Base-by-base conservation (phyloP, 2,797 vertebrate species). In the Cossypha heuglini region DNA sequence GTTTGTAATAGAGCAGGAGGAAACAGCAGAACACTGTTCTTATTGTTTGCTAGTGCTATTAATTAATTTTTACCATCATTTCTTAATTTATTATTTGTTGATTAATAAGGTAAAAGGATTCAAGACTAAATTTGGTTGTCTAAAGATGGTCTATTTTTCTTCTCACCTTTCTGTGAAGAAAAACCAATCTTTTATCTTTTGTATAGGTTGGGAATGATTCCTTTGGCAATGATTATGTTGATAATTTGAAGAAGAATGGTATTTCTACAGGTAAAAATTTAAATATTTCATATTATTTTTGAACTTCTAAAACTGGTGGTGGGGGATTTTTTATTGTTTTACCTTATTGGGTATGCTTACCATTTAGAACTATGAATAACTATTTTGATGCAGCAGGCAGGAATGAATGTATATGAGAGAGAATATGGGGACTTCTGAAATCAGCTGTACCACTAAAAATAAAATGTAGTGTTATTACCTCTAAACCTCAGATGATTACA, bases 201-300 rank as follows among this genome's bases (percentile, higher is more conserved):
- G 84, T 97, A 79, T 97, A 99, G 99, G 98, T 99, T 97, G 99
- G 99, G 80, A 99, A 98, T 93, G 99, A 99, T 97, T 98, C 99
- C 96, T 99, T 99, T 98, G 99, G 99, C 97, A 98, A 98, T 96
- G 98, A 98, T 97, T 99, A 99, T 96, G 98, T 99, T 97, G 98
- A 98, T 97, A 99, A 99, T 98, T 99, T 99, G 96, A 99, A 98
- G 98, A 98, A 98, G 96, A 99, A 99, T 87, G 96, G 96, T 76
- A 98, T 99, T 96, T 98, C 98, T 96, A 99, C 99, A 99, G 99
- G 99, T 99, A 99, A 97, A 91, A 74, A 88, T 96, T 93, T 52
- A 75, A 55, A 80, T 31, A 13, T 91, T 89, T 86, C 35, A 12
- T 92, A 24, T 90, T 85, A n/a, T 54, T 93, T 85, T 72, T 52